phyloP scores from a whole-genome alignment of 2,888 invertebrate genomes.

The Meiosimyza decipiens region DNA sequence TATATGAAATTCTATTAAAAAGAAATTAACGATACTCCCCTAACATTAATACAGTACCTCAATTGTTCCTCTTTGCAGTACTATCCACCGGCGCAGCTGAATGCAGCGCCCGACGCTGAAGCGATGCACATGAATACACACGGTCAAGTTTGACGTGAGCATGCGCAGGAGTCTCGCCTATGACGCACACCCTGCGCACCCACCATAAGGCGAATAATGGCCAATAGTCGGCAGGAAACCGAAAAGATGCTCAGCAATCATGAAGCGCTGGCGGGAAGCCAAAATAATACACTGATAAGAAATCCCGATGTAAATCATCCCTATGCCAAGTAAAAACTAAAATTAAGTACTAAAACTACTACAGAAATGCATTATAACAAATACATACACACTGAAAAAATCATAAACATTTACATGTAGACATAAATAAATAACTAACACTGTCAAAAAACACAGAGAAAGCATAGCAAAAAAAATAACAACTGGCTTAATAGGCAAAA shows the following conservation, averaged over 20 bases:
- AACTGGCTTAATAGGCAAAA: too few relatives aligned
- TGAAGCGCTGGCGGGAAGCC: conserved; percentile 56
- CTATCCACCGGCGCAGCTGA: conserved; percentile 83
- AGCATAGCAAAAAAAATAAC: too few relatives aligned
- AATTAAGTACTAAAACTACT: conserved; percentile 22
- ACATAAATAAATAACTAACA: background rate
- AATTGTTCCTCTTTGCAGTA: conserved; percentile 76
- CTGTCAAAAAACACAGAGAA: background rate
- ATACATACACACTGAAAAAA: background rate
- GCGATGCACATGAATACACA: conserved; percentile 86
- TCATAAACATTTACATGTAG: conserved; percentile 13
- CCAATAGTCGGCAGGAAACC: conserved; percentile 66
- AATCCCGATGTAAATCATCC: conserved; percentile 64
- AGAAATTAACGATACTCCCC: conserved; percentile 27
- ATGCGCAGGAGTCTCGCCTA: conserved; percentile 71
- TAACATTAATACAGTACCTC: conserved; percentile 60
- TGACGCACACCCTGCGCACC: conserved; percentile 68
- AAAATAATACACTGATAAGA: conserved; percentile 63
- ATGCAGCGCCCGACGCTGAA: conserved; percentile 76
- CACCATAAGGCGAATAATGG: conserved; percentile 66
- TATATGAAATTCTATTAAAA: background rate
- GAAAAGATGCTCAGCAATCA: conserved; percentile 65
- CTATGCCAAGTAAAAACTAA: conserved; percentile 59
- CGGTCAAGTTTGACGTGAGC: conserved; percentile 84
- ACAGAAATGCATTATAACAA: background rate